Conservation (phyloP, 1,140 invertebrate genomes). For the Tetramorium parvispinum region DNA sequence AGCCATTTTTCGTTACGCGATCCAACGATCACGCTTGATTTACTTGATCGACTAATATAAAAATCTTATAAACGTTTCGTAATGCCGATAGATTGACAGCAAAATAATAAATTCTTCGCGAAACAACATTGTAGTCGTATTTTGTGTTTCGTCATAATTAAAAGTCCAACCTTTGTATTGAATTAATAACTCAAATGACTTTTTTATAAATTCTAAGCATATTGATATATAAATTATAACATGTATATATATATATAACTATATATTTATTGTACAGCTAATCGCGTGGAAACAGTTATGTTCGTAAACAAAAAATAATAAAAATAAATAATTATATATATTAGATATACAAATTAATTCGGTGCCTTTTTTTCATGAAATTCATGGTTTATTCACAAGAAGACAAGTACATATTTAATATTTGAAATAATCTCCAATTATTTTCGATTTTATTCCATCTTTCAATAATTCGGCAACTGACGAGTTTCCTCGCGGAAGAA, state of each 20-base stretch:
- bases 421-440: too few species aligned
- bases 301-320: not conserved
- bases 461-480: too few species aligned
- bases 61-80: not conserved
- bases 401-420: too few species aligned
- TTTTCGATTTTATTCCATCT: too few species aligned
- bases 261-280: too few species aligned
- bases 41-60: not conserved
- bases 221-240: not conserved
- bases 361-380: too few species aligned
- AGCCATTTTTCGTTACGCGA: conserved; percentile 35
- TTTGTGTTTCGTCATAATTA: not conserved
- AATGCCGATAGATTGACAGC: not conserved
- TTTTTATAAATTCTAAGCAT: not conserved
- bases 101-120: not conserved
- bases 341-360: too few species aligned
- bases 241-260: too few species aligned
- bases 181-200: not conserved
- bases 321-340: not conserved
- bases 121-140: not conserved
- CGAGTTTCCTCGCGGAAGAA: too few species aligned
- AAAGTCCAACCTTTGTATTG: not conserved
- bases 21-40: conserved; percentile 24
- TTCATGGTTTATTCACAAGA: too few species aligned
- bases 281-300: too few species aligned